Evolutionary conservation across 64 coral and sea anemone genomes (phyloP), one percentile per base, ranked within the genome.

Genomic region (Astreopora myriophthalma): DNA sequence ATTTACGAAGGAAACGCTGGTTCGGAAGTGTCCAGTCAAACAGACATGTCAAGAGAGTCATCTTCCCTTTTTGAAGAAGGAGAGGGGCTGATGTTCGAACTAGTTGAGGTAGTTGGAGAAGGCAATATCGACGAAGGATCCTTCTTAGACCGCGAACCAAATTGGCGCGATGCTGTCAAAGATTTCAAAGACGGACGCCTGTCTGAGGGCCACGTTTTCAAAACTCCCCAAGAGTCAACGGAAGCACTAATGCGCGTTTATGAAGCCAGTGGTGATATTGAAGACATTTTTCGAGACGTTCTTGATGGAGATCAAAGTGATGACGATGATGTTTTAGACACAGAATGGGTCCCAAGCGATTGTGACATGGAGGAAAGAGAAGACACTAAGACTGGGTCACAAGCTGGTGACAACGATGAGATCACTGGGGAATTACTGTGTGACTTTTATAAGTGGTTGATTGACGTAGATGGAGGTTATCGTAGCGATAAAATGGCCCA

Each of bases 401-500:
- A 61, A 74, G 13, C 46, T 88, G 86, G 29, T 32, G 34, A 23
- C 29, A 44, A 60, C 36, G 86, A 75, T 46, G 30, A 75, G 49
- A 13, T 30, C 30, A 72, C 86, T 1, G 86, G 86, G 34, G 37
- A 44, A 61, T 48, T 75, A 28, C 68, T 88, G 86, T 75, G 70
- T 20, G 86, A 88, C 11, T 88, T 88, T 48, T 88, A 57, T 71
- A 70, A 74, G 55, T 88, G 86, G 86, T 88, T 88, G 71, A 88
- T 14, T 27, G 48, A 74, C 69, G 87, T 76, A 77, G 72, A 89
- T 22, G 72, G 48, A 39, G 87, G 87, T 65, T 78, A 89, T 58
- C 33, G 34, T 42, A 22, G 49, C 32, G 87, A 89, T 51, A 89
- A 89, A 89, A 89, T 88, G 71, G 86, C 27, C 23, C 86, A 88